Conservation (phyloP, 2,797 vertebrate genomes). For the Tragelaphus eurycerus region DNA sequence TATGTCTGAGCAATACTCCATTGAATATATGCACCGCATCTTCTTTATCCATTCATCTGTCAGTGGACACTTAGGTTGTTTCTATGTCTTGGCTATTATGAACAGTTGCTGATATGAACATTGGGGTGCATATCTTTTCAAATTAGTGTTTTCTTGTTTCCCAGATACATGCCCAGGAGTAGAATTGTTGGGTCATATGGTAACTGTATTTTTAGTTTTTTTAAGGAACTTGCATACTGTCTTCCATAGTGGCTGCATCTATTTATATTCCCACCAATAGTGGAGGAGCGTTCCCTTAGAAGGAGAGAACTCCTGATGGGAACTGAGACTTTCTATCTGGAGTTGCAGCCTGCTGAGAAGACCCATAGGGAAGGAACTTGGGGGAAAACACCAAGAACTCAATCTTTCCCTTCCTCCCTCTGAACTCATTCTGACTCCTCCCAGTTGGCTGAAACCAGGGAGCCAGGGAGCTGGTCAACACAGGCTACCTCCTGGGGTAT, state of each 20-base stretch:
- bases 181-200: background rate
- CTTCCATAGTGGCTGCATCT: background rate
- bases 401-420: background rate
- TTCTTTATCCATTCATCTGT: background rate
- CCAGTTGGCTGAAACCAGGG: background rate
- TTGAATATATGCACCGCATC: background rate
- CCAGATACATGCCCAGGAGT: background rate
- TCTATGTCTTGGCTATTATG: background rate
- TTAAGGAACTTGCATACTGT: background rate
- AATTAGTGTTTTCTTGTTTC: background rate
- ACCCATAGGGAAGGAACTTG: background rate
- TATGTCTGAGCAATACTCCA: background rate
- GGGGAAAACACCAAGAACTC: background rate
- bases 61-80: background rate
- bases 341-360: background rate
- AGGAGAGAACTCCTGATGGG: background rate
- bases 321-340: background rate
- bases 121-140: background rate
- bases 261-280: background rate
- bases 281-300: accelerated
- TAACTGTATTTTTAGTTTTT: background rate
- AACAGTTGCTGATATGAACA: background rate
- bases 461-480: background rate
- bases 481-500: background rate
- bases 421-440: background rate